Evolutionary conservation across 2,113 vertebrate genomes (phyloP).

Genomic region (Furnarius figulus): DNA sequence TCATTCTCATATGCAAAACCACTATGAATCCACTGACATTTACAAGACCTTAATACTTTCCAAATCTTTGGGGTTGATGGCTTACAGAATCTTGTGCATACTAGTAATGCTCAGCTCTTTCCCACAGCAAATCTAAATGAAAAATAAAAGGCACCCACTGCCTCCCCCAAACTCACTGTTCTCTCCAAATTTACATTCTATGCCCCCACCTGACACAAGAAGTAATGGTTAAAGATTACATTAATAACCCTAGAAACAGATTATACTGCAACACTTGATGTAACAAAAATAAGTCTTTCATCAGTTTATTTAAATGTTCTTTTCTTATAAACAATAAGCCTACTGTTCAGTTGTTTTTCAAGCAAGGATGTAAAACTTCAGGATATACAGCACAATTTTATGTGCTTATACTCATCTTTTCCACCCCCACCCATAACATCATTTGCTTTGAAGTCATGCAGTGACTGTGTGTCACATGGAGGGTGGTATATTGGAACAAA

Average conservation of each 20-base stretch:
- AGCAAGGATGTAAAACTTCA: not conserved
- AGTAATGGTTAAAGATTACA: not conserved
- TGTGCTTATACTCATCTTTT: not conserved
- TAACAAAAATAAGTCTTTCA: not conserved
- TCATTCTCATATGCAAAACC: not conserved
- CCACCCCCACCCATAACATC: not conserved
- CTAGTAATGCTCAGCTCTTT: not conserved
- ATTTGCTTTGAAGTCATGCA: not conserved
- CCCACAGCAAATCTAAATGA: not conserved
- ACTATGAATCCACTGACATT: not conserved
- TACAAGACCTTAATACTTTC: not conserved
- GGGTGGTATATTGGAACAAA: not conserved
- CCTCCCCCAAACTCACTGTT: not conserved
- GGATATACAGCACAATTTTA: not conserved
- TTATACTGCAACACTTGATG: not conserved
- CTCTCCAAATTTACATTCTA: not conserved
- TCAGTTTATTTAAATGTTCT: not conserved
- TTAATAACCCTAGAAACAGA: not conserved
- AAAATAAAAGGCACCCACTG: not conserved
- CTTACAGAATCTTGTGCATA: not conserved
- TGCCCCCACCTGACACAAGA: not conserved
- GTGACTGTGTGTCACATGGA: not conserved
- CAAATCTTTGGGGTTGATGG: not conserved
- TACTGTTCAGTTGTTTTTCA: not conserved
- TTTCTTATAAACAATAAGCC: not conserved